phyloP scores from a whole-genome alignment of 2,888 invertebrate genomes.

The Sinelater perroti region DNA sequence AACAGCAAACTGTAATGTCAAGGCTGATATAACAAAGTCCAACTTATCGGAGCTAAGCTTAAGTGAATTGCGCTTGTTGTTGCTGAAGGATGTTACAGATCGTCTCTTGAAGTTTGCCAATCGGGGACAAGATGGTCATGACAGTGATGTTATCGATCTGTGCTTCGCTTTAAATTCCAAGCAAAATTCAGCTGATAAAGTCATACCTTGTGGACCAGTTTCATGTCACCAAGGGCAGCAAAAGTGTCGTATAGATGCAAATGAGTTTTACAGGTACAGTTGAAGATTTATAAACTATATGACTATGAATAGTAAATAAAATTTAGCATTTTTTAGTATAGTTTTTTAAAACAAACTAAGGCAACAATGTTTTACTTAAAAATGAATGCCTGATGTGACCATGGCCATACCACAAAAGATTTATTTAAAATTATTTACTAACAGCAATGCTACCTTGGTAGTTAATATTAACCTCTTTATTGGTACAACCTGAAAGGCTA shows the following conservation, averaged over 20 bases:
- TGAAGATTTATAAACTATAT: too few species aligned
- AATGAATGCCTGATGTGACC: too few species aligned
- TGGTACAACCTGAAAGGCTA: too few species aligned
- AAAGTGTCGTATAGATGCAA: conserved; percentile 64
- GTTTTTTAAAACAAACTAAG: too few species aligned
- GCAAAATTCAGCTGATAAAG: conserved; percentile 46
- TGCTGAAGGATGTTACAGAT: conserved; percentile 55
- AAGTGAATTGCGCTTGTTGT: conserved; percentile 55
- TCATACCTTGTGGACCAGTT: conserved; percentile 68
- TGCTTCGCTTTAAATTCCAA: conserved; percentile 61
- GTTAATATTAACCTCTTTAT: too few species aligned
- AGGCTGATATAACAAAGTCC: conserved; percentile 46
- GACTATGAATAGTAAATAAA: too few species aligned
- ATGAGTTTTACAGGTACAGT: conserved; percentile 65
- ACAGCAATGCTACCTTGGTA: too few species aligned
- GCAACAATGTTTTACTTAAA: too few species aligned
- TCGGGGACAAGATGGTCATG: conserved; percentile 48
- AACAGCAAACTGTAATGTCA: conserved; percentile 30
- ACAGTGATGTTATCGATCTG: conserved; percentile 53
- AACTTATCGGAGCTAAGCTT: conserved; percentile 54
- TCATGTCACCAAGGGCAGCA: conserved; percentile 63
- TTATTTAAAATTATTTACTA: too few species aligned
- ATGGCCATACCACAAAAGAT: too few species aligned
- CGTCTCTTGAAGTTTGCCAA: conserved; percentile 59
- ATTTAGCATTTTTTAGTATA: too few species aligned